These are phyloP conservation scores for Netelia virgata DNA, from an alignment of 2,888 invertebrate genomes.

Conservation along the genomic window DNA sequence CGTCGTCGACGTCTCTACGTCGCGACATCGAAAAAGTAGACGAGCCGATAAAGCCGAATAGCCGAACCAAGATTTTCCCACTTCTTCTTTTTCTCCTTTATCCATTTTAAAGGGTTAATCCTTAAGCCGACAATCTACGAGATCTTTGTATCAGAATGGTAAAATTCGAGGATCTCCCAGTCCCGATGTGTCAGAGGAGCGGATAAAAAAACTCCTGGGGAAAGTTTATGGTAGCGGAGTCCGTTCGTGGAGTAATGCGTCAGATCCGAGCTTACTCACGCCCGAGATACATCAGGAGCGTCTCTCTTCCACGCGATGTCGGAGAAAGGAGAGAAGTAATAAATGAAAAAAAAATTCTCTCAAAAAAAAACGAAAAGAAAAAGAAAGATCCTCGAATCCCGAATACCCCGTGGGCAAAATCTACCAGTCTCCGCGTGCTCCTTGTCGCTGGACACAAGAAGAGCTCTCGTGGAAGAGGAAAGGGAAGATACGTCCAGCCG, in stretches of 20 bases:
- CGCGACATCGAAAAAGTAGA: not conserved
- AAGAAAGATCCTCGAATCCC: slow-evolving; percentile 46
- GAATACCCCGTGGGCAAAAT: slow-evolving; percentile 61
- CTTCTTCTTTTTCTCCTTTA: slow-evolving; percentile 17
- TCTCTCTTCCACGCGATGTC: slow-evolving; percentile 29
- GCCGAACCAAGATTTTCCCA: not conserved
- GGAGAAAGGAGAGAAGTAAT: slow-evolving; percentile 10
- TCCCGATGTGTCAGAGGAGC: slow-evolving; percentile 43
- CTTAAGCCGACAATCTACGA: slow-evolving; percentile 46
- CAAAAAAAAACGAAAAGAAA: slow-evolving; percentile 25
- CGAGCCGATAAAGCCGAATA: not conserved
- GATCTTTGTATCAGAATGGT: slow-evolving; percentile 51
- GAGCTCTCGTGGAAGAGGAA: slow-evolving; percentile 6
- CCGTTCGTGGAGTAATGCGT: slow-evolving; percentile 52
- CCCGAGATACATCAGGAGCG: slow-evolving; percentile 24
- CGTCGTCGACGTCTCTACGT: no score
- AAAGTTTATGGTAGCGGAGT: slow-evolving; percentile 53
- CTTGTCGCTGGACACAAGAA: slow-evolving; percentile 28
- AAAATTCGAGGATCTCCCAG: slow-evolving; percentile 11
- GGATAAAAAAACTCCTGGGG: slow-evolving; percentile 6
- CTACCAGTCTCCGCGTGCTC: slow-evolving; percentile 50
- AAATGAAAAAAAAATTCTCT: not conserved
- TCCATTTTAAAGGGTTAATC: slow-evolving; percentile 46
- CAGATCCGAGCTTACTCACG: slow-evolving; percentile 62
- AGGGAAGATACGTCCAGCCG: slow-evolving; percentile 59